phyloP scores from a whole-genome alignment of 2,888 invertebrate genomes.

The Heteromyza rotundicornis region DNA sequence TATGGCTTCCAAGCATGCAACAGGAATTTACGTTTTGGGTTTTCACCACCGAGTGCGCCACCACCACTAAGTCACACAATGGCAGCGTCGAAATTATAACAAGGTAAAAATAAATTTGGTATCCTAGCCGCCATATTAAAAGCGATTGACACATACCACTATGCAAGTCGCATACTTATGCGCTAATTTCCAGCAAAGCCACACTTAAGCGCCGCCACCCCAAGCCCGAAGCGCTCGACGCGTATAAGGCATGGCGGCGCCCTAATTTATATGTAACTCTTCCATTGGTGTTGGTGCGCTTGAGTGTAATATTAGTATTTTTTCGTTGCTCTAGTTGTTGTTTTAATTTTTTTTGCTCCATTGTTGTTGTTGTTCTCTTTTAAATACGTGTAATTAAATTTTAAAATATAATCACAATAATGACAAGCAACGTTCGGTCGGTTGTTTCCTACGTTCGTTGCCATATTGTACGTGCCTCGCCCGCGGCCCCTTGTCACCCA shows the following conservation, averaged over 20 bases:
- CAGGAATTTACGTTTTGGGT: constrained; percentile 34
- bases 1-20: constrained; percentile 53
- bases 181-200: background rate
- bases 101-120: constrained; percentile 26
- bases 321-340: constrained; percentile 15
- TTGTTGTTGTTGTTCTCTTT: constrained; percentile 38
- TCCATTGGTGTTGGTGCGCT: constrained; percentile 29
- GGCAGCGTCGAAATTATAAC: constrained; percentile 18
- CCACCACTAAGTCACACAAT: background rate
- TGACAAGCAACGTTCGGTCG: constrained; percentile 30
- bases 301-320: background rate
- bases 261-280: constrained; percentile 52
- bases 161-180: constrained; percentile 10
- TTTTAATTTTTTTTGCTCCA: constrained; percentile 27
- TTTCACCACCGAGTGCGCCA: background rate
- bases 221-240: no score
- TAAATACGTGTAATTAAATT: constrained; percentile 55
- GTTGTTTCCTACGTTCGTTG: constrained; percentile 15
- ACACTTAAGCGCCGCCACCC: background rate
- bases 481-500: constrained; percentile 29
- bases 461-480: constrained; percentile 34
- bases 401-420: constrained; percentile 36
- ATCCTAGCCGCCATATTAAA: constrained; percentile 19
- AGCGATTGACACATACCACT: constrained; percentile 23
- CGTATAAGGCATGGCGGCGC: constrained; percentile 36